phyloP scores from a whole-genome alignment of 37 sponge, comb jelly and placozoan genomes.

The Oscarella lobularis region DNA sequence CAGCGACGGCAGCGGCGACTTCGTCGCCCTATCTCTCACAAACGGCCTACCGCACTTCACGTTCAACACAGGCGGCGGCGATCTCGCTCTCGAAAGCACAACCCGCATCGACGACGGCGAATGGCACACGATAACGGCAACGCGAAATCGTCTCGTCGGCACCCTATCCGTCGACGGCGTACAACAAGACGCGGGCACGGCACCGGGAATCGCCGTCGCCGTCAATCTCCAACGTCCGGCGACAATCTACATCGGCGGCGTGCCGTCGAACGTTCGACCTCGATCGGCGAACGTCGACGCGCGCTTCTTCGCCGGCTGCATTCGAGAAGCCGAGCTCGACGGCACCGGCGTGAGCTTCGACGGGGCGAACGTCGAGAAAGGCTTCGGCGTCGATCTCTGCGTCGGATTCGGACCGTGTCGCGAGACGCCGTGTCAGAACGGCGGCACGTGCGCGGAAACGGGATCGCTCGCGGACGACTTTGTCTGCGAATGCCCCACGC shows the following conservation, averaged over 20 bases:
- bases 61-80: background rate
- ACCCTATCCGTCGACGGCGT: background rate
- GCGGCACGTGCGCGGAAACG: background rate
- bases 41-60: background rate
- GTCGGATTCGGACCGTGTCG: background rate
- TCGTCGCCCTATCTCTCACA: background rate
- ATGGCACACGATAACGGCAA: background rate
- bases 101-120: background rate
- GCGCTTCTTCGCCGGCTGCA: background rate
- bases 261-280: background rate
- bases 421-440: background rate
- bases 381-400: background rate
- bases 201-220: background rate
- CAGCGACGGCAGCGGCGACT: background rate
- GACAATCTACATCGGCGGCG: background rate
- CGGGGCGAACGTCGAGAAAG: background rate
- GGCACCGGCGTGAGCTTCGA: background rate
- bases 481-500: background rate
- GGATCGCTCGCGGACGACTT: background rate
- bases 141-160: background rate
- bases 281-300: background rate
- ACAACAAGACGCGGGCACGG: background rate
- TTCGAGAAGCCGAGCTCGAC: background rate
- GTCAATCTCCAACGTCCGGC: background rate
- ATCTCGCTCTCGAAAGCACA: background rate